These are phyloP conservation scores for Propithecus deckenii DNA, from an alignment of 2,797 vertebrate species.

Conservation along the genomic window DNA sequence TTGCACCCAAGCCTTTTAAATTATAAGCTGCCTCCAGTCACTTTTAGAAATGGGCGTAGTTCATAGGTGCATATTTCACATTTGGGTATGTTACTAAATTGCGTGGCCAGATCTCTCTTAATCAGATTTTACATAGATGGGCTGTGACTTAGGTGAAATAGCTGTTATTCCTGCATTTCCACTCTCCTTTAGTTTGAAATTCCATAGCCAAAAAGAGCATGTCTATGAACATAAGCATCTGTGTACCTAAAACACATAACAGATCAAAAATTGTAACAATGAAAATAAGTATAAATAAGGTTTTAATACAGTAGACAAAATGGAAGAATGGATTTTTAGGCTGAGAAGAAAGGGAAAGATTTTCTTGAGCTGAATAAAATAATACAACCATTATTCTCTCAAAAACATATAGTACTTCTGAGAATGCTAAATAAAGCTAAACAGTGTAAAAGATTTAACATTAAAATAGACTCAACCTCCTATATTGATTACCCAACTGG, in stretches of 20 bases:
- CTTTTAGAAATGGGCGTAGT: neutral
- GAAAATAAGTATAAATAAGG: neutral
- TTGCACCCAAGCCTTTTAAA: neutral
- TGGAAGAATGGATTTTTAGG: neutral
- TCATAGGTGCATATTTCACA: neutral
- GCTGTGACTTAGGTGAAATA: neutral
- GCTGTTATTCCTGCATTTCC: neutral
- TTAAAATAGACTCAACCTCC: constrained; percentile 23
- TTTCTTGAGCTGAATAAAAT: constrained; percentile 35
- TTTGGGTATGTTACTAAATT: neutral
- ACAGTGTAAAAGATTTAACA: neutral
- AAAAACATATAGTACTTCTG: neutral
- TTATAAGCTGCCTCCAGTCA: neutral
- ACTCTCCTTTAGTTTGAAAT: neutral
- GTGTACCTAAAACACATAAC: neutral
- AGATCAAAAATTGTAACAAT: neutral
- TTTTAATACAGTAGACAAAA: neutral
- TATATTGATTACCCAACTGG: neutral
- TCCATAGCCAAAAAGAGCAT: neutral
- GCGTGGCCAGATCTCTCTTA: neutral
- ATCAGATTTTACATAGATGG: neutral
- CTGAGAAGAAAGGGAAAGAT: neutral
- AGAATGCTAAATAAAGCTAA: constrained; percentile 33
- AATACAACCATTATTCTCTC: neutral
- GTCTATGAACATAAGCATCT: neutral